Evolutionary conservation across 2,113 vertebrate species (phyloP), one percentile per base, ranked within the genome.

Genomic region (Phaethornis superciliosus): DNA sequence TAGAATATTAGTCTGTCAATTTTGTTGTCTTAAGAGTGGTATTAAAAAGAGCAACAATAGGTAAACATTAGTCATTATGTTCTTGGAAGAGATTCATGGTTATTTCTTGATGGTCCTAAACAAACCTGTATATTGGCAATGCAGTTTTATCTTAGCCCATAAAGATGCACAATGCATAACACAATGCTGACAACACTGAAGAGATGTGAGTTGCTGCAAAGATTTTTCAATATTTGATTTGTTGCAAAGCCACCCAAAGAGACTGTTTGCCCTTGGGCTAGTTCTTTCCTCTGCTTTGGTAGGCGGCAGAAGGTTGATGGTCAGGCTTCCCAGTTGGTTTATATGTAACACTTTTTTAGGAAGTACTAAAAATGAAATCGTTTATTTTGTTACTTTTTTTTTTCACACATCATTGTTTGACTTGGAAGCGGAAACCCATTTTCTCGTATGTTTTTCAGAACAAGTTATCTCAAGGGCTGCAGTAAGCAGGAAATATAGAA

Each of bases 401-500:
- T 85, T 70, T 14, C 69, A 56, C 60, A 68, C 81, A 75, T 85
- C 58, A 75, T 33, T 95, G 67, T 95, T 94, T 95, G 69, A 78
- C 68, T 86, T 92, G 81, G 76, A 90, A 93, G 19, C 82, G 63
- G 46, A 95, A 87, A 67, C 8, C 35, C 12, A 56, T 91, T 94
- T 95, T 78, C 89, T 95, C 72, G 79, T 90, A 49, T 94, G 59
- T 94, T 96, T 92, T 87, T 81, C 78, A 96, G 90, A 91, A 69
- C 62, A 89, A 92, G 49, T 75, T 23, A 89, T 88, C 82, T 91
- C 93, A 87, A 94, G 92, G 90, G 92, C 15, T 95, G 79, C 40
- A 79, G 62, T 78, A 88, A 89, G 59, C 65, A 93, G 71, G 69
- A 92, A 95, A 94, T 54, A 60, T 20, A 84, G 56, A 42, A 84